These are phyloP conservation scores for Coregonus clupeaformis DNA, from an alignment of 2,113 vertebrate species.

Conservation along the genomic window DNA sequence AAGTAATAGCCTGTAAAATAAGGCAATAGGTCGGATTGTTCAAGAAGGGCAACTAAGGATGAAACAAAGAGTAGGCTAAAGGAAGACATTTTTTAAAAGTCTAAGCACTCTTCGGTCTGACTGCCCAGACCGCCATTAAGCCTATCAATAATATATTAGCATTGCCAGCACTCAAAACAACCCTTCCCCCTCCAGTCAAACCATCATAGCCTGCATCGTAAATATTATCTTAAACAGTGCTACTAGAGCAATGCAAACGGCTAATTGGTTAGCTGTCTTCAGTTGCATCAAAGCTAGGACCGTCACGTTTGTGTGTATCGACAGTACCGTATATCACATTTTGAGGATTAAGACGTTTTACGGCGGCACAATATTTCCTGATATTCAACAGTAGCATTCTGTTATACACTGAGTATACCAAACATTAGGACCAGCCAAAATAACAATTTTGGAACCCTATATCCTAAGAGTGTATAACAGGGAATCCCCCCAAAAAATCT, in stretches of 20 bases:
- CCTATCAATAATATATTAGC: slow-evolving; percentile 29
- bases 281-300: neutral
- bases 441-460: too few relatives aligned
- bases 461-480: too few relatives aligned
- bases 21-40: slow-evolving; percentile 20
- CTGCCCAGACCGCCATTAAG: slow-evolving; percentile 8
- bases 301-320: neutral
- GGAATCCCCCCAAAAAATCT: too few relatives aligned
- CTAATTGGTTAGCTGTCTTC: neutral
- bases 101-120: neutral
- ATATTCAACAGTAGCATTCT: neutral
- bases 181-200: too few relatives aligned
- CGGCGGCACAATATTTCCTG: neutral
- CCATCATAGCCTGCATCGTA: slow-evolving; percentile 23
- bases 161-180: slow-evolving; percentile 32
- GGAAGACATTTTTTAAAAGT: slow-evolving; percentile 8
- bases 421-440: neutral
- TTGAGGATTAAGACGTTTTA: neutral
- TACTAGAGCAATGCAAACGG: neutral
- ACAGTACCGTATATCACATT: neutral
- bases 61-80: neutral
- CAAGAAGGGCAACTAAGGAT: slow-evolving; percentile 10
- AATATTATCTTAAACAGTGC: slow-evolving; percentile 32
- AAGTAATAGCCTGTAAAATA: slow-evolving; percentile 22
- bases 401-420: too few relatives aligned